Evolutionary conservation across 2,888 invertebrate species (phyloP), one percentile per base, ranked within the genome.

Genomic region (Cheiracanthium punctorium): DNA sequence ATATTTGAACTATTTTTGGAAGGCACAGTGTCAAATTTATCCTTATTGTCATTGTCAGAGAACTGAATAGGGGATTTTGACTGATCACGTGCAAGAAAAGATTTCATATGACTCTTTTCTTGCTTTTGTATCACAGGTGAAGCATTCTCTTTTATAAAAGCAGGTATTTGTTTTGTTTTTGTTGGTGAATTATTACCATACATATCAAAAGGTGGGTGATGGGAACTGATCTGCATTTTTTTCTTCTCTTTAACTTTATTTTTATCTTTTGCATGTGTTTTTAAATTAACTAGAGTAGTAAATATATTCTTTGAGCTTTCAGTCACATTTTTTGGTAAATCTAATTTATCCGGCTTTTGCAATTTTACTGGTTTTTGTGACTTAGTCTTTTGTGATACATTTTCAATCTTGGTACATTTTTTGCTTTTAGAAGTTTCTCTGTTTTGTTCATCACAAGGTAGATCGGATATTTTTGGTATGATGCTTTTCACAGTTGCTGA

Each of bases 161-260:
- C 41, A 24, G 80, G 33, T 28, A 52, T 14, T 48, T 70, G 48
- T 37, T 80, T 70, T 4, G 37, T 4, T 17, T 43, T 75, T 30
- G 64, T 70, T 14, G 85, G 80, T 65, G 85, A 86, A 71, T 37
- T 74, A n/a, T 33, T 70, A 24, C 85, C 85, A 86, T 86, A 86
- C 80, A 86, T 80, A 30, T 80, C 75, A 30, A 86, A 64, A 48
- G 29, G 58, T n/a, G 80, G 74, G 32, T 43, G 52, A 7, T 20
- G 64, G 33, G 64, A 20, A 7, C 14, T 29, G 24, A 69, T 41
- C 43, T 30, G 24, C 43, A 7, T 14, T 12, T 58, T 74, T 33
- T 64, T 64, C 5, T 30, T 52, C 20, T 52, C 32, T n/a, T 85
- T 85, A 10, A 8, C 17, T 37, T 79, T 79, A 20, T 65, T 43